Conservation (phyloP, 35 echinoderm and acorn worm species). For the Stichopus chloronotus region DNA sequence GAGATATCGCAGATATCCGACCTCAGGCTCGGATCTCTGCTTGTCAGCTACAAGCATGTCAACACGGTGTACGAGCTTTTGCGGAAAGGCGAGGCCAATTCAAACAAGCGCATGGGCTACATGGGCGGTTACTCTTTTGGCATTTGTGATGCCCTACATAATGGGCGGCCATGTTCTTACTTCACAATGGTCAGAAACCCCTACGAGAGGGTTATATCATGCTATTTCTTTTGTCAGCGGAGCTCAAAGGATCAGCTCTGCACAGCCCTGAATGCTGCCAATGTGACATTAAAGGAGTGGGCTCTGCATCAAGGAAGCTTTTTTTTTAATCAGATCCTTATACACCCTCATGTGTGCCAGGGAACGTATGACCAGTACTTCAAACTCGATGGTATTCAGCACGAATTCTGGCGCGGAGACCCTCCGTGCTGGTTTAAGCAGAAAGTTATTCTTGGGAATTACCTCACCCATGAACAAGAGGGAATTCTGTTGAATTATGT, state of each 20-base stretch:
- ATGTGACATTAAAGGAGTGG: slow-evolving; percentile 87
- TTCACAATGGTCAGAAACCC: slow-evolving; percentile 93
- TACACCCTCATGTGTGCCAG: slow-evolving; percentile 82
- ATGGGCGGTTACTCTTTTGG: slow-evolving; percentile 97
- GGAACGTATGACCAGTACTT: slow-evolving; percentile 65
- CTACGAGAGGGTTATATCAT: slow-evolving; percentile 87
- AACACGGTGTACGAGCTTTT: slow-evolving; percentile 50
- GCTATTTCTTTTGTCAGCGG: slow-evolving; percentile 80
- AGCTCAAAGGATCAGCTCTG: slow-evolving; percentile 91
- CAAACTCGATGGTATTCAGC: slow-evolving; percentile 64
- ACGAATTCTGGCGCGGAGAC: slow-evolving; percentile 57
- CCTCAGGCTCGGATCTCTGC: slow-evolving; percentile 53
- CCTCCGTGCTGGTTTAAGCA: slow-evolving; percentile 79
- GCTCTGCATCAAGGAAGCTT: slow-evolving; percentile 93
- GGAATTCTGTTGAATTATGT: slow-evolving; percentile 50
- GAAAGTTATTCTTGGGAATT: slow-evolving; percentile 72
- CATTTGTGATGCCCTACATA: slow-evolving; percentile 73
- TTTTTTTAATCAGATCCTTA: slow-evolving; percentile 86
- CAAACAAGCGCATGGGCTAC: slow-evolving; percentile 48
- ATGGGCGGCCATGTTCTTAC: slow-evolving; percentile 75
- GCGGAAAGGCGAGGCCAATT: slow-evolving; percentile 27
- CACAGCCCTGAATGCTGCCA: slow-evolving; percentile 70
- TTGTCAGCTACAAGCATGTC: slow-evolving; percentile 69
- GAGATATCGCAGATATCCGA: slow-evolving; percentile 42
- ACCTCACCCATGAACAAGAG: slow-evolving; percentile 45